Base-by-base conservation (phyloP, 2,797 vertebrate species). In the Rhynchotus rufescens region DNA sequence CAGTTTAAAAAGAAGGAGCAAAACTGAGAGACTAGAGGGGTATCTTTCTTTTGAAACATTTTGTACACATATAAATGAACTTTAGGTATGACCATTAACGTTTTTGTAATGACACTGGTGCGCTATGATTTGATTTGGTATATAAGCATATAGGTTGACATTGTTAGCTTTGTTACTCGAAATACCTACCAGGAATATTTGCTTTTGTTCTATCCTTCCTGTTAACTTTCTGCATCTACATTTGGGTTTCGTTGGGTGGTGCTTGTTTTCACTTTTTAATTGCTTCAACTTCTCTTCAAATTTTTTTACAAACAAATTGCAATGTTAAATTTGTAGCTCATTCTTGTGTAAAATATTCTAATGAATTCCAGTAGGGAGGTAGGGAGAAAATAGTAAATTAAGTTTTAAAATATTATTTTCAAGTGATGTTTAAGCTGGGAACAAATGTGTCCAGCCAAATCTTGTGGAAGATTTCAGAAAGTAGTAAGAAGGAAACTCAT, bases 381-480 rank as follows among this genome's bases (percentile, higher is more conserved):
- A 44, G 42, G 59, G 90, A 92, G 94, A 44, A 73, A 80, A 45
- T 40, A 47, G 26, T 62, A 40, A 86, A 89, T 79, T 60, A 84
- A 82, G n/a, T 21, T 69, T 44, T 82, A 72, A 76, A 49, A 25
- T 9, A 10, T 17, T 45, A 6, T 28, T 88, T 87, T 68, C 26
- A 45, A 74, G 45, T 23, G 19, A 47, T 82, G 19, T 16, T 15
- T 82, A 68, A 87, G 34, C 23, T 52, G 62, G 52, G 32, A 34
- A 38, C 74, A 65, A 74, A 44, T 20, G 32, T 40, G 22, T 42
- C 78, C 83, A 45, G 69, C 81, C 36, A 59, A 6, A 16, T 32
- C 1, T 57, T 78, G 47, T 62, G 30, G 30, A 80, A 8, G 57
- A 57, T 85, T 87, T 78, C 45, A 57, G 11, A 44, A 30, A 66